Evolutionary conservation across 2,888 invertebrate genomes (phyloP), one percentile per base, ranked within the genome.

Genomic region (Parnassius apollo): DNA sequence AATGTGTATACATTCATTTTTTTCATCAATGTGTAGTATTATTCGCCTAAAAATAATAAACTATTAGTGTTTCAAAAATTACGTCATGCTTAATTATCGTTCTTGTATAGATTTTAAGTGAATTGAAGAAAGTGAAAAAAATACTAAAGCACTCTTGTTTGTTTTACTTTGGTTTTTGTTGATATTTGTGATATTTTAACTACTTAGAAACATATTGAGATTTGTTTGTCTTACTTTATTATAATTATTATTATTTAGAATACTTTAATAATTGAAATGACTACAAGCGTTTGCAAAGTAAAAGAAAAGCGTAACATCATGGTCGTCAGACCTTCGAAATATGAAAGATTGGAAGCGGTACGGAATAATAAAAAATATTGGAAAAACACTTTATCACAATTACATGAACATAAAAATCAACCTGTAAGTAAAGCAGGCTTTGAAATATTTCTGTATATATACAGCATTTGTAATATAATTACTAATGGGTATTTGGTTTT

Each of bases 341-440:
- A 77, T 63, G 86, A 85, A 68, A 66, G 71, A 3, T 67, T 75
- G 0, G 81, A 82, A 67, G 81, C 83, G 12, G 69, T 86, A 59
- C 81, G 83, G 4, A 68, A 65, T 2, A 87, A 86, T 63, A 90
- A 79, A 69, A 78, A 76, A 65, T 89, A 90, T 71, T 91, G 91
- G 91, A 74, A 73, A 13, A 71, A 69, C 59, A 72, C 85, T n/a
- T 83, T 90, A 57, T 59, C 76, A 42, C 68, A 80, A 62, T 68
- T 88, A 18, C 78, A 85, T 64, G 67, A 69, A 11, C 53, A 63
- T 10, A 45, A 66, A 45, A 64, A 70, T 11, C 70, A 74, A 48
- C 70, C 66, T 63, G 87, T 86, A 69, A 77, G 83, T 74, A 61
- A 44, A 35, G 35, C 35, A 7, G 35, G 35, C 35, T 35, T 35